These are phyloP conservation scores for Aleiodes leptofemur DNA, from an alignment of 2,888 invertebrate species.

Conservation along the genomic window DNA sequence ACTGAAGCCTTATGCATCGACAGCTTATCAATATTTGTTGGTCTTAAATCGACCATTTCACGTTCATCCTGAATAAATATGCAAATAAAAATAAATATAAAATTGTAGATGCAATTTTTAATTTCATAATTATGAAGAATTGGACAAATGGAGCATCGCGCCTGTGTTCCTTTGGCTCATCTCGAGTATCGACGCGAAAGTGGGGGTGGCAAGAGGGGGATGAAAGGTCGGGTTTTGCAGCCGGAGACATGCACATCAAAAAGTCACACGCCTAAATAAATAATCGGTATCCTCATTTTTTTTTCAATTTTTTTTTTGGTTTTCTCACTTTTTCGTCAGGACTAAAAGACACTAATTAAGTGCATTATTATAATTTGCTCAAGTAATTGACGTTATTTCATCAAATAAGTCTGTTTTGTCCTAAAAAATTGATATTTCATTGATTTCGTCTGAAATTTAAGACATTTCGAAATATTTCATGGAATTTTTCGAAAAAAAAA, in stretches of 20 bases:
- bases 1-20: conserved; percentile 15
- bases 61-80: not conserved
- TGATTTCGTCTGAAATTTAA: no score
- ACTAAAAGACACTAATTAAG: no score
- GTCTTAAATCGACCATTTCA: conserved; percentile 33
- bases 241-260: conserved; percentile 2
- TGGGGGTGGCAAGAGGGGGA: not conserved
- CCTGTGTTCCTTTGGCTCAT: conserved; percentile 23
- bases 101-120: not conserved
- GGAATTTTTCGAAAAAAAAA: no score
- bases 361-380: no score
- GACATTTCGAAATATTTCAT: no score
- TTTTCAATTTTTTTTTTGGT: no score
- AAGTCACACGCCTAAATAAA: conserved; percentile 8
- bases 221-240: conserved; percentile 20
- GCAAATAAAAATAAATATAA: not conserved
- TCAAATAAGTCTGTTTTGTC: no score
- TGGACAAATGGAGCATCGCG: conserved; percentile 5
- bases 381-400: no score
- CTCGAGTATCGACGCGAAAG: conserved; percentile 26
- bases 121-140: no score
- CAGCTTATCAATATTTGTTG: conserved; percentile 50
- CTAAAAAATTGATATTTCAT: no score
- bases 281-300: not conserved
- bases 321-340: no score